A percentile compares a stretch with the other conserved stretches of the same genome.
phyloP scores from a whole-genome alignment of 2,888 invertebrate species.

The Tetrapedia diversipes region DNA sequence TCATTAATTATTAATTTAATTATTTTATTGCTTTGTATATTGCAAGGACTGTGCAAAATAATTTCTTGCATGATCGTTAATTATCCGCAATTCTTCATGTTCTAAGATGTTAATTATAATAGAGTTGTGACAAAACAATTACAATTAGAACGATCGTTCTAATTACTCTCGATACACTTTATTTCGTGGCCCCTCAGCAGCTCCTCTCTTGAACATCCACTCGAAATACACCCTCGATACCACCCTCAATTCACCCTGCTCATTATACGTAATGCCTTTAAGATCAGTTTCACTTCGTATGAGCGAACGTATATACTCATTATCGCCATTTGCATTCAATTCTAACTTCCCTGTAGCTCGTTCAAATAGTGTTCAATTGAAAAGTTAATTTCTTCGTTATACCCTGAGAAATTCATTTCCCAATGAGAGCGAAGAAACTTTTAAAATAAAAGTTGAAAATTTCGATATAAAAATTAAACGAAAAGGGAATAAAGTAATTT shows the following conservation, averaged over 20 bases:
- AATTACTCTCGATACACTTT: background rate
- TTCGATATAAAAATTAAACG: too few species aligned
- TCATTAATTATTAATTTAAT: too few species aligned
- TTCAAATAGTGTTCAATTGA: background rate
- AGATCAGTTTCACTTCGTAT: conserved; percentile 10
- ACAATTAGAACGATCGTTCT: background rate
- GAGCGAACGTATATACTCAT: conserved; percentile 4
- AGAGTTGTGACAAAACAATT: background rate
- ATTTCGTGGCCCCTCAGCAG: background rate
- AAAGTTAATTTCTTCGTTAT: background rate
- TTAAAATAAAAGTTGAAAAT: too few species aligned
- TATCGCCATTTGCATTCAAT: background rate
- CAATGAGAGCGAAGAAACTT: too few species aligned
- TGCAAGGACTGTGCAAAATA: too few species aligned
- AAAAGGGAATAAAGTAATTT: too few species aligned
- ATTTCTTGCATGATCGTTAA: too few species aligned
- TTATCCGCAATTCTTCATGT: too few species aligned
- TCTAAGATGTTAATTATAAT: background rate
- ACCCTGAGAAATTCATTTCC: too few species aligned
- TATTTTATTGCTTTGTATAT: too few species aligned
- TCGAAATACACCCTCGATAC: conserved; percentile 16
- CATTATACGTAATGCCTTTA: conserved; percentile 20
- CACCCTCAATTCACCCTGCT: background rate
- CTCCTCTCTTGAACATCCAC: background rate
- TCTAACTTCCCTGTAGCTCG: background rate